phyloP scores from a whole-genome alignment of 2,888 invertebrate species.

The Brenthis daphne region DNA sequence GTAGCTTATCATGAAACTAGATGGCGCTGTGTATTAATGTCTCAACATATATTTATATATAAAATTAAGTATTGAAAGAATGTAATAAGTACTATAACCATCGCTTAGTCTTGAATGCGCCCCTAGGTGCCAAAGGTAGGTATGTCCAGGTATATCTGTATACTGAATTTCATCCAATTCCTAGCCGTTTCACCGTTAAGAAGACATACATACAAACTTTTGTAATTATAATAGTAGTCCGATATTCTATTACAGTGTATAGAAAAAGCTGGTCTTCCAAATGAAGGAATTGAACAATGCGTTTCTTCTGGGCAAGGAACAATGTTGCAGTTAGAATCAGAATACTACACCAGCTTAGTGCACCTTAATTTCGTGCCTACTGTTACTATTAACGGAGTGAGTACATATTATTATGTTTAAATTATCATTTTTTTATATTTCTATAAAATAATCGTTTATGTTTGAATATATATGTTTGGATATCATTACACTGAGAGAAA shows the following conservation, averaged over 20 bases:
- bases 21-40: no score
- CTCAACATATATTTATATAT: no score
- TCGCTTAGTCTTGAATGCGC: no score
- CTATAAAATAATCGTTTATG: background rate
- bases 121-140: no score
- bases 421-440: constrained; percentile 5
- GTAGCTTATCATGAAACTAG: no score
- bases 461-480: background rate
- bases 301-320: constrained; percentile 59
- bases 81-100: no score
- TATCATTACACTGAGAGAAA: background rate
- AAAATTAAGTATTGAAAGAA: no score
- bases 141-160: no score
- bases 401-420: constrained; percentile 20
- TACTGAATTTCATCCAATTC: no score
- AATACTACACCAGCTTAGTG: constrained; percentile 65
- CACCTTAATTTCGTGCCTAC: constrained; percentile 78
- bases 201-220: no score
- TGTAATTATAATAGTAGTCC: background rate
- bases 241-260: constrained; percentile 59
- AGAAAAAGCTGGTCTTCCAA: constrained; percentile 46
- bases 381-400: constrained; percentile 75
- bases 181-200: no score
- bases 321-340: constrained; percentile 72
- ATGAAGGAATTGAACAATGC: constrained; percentile 50